Percentiles rank a stretch among this genome's conserved stretches.
phyloP scores from a whole-genome alignment of 2,797 vertebrate genomes.

The Etheostoma nigrum region DNA sequence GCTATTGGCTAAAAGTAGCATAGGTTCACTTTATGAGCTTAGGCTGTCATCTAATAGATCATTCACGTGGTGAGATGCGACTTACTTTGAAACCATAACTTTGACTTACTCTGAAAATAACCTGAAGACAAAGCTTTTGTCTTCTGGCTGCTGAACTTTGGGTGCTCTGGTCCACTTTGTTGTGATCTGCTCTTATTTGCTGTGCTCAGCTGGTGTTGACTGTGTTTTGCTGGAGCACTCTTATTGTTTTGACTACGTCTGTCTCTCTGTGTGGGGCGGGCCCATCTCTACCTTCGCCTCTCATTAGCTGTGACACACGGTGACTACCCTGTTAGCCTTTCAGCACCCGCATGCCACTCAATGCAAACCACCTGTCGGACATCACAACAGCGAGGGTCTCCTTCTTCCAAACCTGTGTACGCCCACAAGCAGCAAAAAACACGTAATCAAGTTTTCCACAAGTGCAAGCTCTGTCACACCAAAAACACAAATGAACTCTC shows the following conservation, averaged over 20 bases:
- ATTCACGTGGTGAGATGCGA: background rate
- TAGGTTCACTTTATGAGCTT: background rate
- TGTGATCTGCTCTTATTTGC: conserved; percentile 55
- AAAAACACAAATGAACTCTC: conserved; percentile 36
- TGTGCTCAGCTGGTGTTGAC: conserved; percentile 26
- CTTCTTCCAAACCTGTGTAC: background rate
- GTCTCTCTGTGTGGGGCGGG: conserved; percentile 44
- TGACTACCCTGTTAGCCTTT: conserved; percentile 54
- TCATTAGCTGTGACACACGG: conserved; percentile 57
- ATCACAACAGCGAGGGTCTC: conserved; percentile 16
- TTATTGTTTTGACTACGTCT: conserved; percentile 64
- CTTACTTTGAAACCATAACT: too few relatives aligned
- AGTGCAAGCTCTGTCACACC: conserved; percentile 1
- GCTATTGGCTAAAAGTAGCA: background rate
- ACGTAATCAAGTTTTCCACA: conserved; percentile 18
- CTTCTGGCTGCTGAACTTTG: conserved; percentile 24
- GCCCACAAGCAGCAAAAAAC: conserved; percentile 32
- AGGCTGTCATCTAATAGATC: background rate
- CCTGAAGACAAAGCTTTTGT: conserved; percentile 28
- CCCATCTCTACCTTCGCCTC: conserved; percentile 44
- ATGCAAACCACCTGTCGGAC: conserved; percentile 62
- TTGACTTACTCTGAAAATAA: background rate
- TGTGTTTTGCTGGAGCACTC: conserved; percentile 42
- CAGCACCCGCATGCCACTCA: conserved; percentile 50
- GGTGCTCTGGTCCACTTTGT: conserved; percentile 34